Evolutionary conservation across 2,113 vertebrate species (phyloP).

Genomic region (Embiotoca jacksoni): DNA sequence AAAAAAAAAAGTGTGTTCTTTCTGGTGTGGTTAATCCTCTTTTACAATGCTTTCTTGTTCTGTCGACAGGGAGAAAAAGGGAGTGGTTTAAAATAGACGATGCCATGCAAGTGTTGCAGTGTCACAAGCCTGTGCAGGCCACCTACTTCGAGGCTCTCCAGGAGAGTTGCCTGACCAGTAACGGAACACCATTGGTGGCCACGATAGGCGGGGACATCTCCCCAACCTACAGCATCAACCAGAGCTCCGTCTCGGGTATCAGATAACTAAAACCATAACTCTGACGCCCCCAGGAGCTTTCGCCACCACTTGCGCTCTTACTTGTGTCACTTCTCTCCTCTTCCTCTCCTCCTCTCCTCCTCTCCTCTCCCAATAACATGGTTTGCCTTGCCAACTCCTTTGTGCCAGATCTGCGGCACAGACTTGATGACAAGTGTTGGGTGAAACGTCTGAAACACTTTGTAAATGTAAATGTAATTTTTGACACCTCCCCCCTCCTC

Average conservation of each 20-base stretch:
- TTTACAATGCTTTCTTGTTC: constrained; percentile 52
- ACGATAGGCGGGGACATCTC: constrained; percentile 85
- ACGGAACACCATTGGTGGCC: constrained; percentile 92
- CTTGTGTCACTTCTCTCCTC: constrained; percentile 61
- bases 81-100: constrained; percentile 99
- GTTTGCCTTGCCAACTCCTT: constrained; percentile 86
- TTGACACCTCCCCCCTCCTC: constrained; percentile 31
- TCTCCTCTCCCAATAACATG: constrained; percentile 63
- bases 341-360: constrained; percentile 33
- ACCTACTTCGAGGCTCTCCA: constrained; percentile 94
- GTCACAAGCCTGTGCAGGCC: constrained; percentile 98
- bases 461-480: constrained; percentile 85
- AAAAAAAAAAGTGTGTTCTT: background rate
- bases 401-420: constrained; percentile 80
- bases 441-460: constrained; percentile 81
- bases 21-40: constrained; percentile 23
- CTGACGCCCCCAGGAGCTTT: constrained; percentile 74
- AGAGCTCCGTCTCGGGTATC: constrained; percentile 93
- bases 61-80: constrained; percentile 95
- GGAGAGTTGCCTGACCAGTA: constrained; percentile 94
- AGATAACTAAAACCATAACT: constrained; percentile 93
- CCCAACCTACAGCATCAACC: constrained; percentile 90
- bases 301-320: constrained; percentile 83
- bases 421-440: constrained; percentile 82
- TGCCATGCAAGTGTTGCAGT: constrained; percentile 93